These are phyloP conservation scores for Drosophila nikananu DNA, from an alignment of 1,140 invertebrate genomes.

Conservation along the genomic window DNA sequence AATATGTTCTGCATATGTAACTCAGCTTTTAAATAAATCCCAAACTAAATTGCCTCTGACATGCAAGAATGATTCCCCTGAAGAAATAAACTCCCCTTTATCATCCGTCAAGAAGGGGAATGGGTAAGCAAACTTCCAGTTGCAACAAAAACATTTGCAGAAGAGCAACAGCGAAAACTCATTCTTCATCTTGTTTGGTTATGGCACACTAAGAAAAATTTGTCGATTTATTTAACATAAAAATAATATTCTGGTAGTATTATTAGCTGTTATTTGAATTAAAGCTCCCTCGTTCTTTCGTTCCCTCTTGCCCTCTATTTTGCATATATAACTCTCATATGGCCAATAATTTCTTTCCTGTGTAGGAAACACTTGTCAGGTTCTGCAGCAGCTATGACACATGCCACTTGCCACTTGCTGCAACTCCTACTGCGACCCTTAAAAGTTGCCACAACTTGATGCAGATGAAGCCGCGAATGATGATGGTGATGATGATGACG, in stretches of 20 bases:
- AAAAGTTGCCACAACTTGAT: slow-evolving; percentile 56
- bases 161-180: slow-evolving; percentile 23
- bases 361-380: slow-evolving; percentile 40
- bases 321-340: no score
- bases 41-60: slow-evolving; percentile 33
- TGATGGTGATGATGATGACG: slow-evolving; percentile 36
- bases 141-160: slow-evolving; percentile 37
- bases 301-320: background rate
- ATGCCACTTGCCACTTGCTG: slow-evolving; percentile 45
- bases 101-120: background rate
- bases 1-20: slow-evolving; percentile 22
- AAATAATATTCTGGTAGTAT: background rate
- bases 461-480: slow-evolving; percentile 53
- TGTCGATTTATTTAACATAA: no score
- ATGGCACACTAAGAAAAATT: background rate
- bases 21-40: slow-evolving; percentile 41
- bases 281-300: background rate
- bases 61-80: slow-evolving; percentile 14
- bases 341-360: background rate
- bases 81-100: slow-evolving; percentile 15
- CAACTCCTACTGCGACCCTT: slow-evolving; percentile 46
- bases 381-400: slow-evolving; percentile 45
- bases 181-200: slow-evolving; percentile 1
- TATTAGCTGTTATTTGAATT: background rate
- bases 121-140: slow-evolving; percentile 26